Percentiles rank a stretch among this genome's conserved stretches.
These are phyloP conservation scores for Argyresthia goedartella DNA, from an alignment of 2,888 invertebrate genomes.

Conservation along the genomic window DNA sequence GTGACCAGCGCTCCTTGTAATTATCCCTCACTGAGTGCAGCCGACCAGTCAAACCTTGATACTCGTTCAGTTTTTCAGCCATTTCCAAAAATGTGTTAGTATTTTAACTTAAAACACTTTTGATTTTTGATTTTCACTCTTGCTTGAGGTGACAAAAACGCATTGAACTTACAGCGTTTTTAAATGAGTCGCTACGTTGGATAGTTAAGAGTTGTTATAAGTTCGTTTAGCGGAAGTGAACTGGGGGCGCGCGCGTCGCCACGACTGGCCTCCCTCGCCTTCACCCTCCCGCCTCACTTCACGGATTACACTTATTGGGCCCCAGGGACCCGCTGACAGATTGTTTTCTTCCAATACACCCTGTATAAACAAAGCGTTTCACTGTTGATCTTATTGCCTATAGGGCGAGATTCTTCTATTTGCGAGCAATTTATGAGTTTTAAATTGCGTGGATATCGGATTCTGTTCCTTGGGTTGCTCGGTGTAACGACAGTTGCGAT, in stretches of 20 bases:
- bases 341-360: conserved; percentile 40
- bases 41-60: conserved; percentile 81
- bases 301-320: conserved; percentile 60
- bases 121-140: not conserved
- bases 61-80: conserved; percentile 85
- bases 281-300: conserved; percentile 24
- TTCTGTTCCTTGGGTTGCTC: too few species aligned
- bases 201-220: not conserved
- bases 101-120: not conserved
- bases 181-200: not conserved
- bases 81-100: conserved; percentile 32
- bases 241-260: conserved; percentile 44
- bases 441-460: not conserved
- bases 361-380: conserved; percentile 59
- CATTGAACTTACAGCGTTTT: too few species aligned
- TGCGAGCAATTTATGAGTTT: conserved; percentile 1
- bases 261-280: conserved; percentile 21
- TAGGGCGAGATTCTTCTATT: conserved; percentile 11
- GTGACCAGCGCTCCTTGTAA: conserved; percentile 72
- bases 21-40: conserved; percentile 77
- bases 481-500: too few species aligned
- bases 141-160: not conserved
- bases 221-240: conserved; percentile 29
- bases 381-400: conserved; percentile 43
- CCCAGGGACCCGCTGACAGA: conserved; percentile 42